Evolutionary conservation across 2,113 vertebrate species (phyloP), one percentile per base, ranked within the genome.

Genomic region (Oreotrochilus melanogaster): DNA sequence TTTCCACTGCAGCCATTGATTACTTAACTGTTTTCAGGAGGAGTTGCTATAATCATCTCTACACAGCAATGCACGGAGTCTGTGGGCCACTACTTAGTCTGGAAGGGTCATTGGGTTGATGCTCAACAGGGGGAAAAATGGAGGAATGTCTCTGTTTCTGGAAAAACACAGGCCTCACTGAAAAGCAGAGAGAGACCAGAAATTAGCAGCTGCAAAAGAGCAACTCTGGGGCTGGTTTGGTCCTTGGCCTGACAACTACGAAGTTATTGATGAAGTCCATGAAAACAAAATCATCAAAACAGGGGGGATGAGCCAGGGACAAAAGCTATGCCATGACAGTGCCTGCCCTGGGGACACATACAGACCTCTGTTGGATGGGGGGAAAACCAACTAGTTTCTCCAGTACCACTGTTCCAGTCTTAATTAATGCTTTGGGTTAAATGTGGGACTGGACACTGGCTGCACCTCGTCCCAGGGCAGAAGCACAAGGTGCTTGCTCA

Each of bases 1-100:
- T 93, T 91, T 87, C 71, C 71, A 95, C 54, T 48, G 74, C 78
- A 73, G 54, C 58, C 62, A 93, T 79, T 57, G 84, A 94, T 66
- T 93, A 65, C 58, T 78, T 67, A n/a, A 82, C 0, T 4, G 86
- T 45, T 74, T 87, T 56, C 73, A 76, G 78, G 73, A 71, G 64
- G n/a, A 28, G 74, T 9, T 91, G 73, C 31, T 54, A 25, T 2
- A 88, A 42, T 69, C 75, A 51, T 18, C 48, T 58, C 58, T 85
- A 4, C 8, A 45, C 1, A 7, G 74, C 42, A 84, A 25, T 14
- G 66, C 16, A 28, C 5, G 11, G 76, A 70, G 54, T 33, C 54
- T 65, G 24, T 28, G 37, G 47, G 27, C 45, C 82, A 45, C 66
- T 89, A 9, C 30, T 28, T 25, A 27, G 18, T 66, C 53, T 73